These are phyloP conservation scores for Colossoma macropomum DNA, from an alignment of 2,113 vertebrate genomes.

Conservation along the genomic window DNA sequence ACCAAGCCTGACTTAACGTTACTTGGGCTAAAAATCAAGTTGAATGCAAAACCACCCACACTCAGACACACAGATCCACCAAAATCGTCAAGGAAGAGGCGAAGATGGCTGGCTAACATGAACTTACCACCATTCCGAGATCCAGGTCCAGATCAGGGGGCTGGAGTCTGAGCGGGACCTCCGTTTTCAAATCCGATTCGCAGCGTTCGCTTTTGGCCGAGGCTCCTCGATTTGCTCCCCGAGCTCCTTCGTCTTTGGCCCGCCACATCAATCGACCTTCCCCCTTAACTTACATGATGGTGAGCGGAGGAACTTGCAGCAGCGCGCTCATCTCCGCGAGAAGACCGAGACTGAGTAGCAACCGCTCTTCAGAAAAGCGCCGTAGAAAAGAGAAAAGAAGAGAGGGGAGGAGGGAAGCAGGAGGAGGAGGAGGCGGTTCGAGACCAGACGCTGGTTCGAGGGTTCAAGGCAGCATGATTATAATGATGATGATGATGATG, in stretches of 20 bases:
- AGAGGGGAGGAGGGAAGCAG: neutral
- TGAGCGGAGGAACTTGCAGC: neutral
- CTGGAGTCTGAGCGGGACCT: constrained; percentile 41
- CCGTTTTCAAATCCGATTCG: constrained; percentile 54
- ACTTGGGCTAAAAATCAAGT: neutral
- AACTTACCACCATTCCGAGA: constrained; percentile 67
- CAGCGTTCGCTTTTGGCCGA: neutral
- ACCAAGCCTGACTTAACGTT: too few relatives aligned
- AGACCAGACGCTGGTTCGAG: constrained; percentile 10
- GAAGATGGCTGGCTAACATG: constrained; percentile 17
- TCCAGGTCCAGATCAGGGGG: constrained; percentile 54
- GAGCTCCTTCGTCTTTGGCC: constrained; percentile 29
- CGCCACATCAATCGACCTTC: constrained; percentile 37
- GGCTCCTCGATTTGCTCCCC: constrained; percentile 15
- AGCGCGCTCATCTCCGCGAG: neutral
- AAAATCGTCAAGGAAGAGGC: too few relatives aligned
- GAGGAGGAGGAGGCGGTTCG: neutral
- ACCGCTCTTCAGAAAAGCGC: neutral
- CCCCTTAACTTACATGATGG: constrained; percentile 33
- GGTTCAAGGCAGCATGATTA: neutral
- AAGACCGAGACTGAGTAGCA: neutral
- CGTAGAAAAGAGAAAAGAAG: constrained; percentile 6
- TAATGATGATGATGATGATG: neutral
- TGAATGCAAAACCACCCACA: neutral
- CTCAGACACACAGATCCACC: neutral